These are phyloP conservation scores for Drosophila elegans DNA, from an alignment of 1,140 invertebrate species.

Conservation along the genomic window DNA sequence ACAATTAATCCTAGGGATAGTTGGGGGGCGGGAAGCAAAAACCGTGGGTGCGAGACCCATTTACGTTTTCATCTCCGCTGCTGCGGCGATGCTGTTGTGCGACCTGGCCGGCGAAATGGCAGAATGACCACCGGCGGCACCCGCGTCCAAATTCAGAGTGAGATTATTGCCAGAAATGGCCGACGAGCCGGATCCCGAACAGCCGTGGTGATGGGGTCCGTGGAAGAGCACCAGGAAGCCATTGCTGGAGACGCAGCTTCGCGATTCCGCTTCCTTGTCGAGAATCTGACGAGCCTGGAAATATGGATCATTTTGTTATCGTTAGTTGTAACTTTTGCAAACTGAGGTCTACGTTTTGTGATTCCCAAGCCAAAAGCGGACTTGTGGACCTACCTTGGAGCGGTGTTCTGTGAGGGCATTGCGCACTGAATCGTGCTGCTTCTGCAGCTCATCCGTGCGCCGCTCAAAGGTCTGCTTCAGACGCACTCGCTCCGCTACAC, in stretches of 20 bases:
- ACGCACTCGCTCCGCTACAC: conserved; percentile 92
- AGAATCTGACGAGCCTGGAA: conserved; percentile 78
- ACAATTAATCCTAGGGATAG: conserved; percentile 30
- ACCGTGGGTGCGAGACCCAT: neutral
- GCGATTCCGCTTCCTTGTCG: conserved; percentile 82
- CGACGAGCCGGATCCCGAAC: conserved; percentile 23
- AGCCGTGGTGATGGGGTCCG: conserved; percentile 64
- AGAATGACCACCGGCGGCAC: conserved; percentile 24
- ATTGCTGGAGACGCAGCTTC: conserved; percentile 73
- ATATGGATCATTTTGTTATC: neutral
- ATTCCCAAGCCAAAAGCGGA: too few relatives aligned
- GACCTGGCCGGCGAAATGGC: conserved; percentile 77
- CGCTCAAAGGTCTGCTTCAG: conserved; percentile 91
- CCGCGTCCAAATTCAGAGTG: conserved; percentile 64
- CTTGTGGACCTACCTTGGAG: conserved; percentile 87
- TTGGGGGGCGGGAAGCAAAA: neutral
- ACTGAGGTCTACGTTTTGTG: too few relatives aligned
- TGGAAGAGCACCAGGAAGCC: conserved; percentile 81
- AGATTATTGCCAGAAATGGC: conserved; percentile 68
- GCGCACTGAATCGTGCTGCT: conserved; percentile 91
- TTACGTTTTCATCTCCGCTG: conserved; percentile 74
- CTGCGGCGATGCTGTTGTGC: conserved; percentile 67
- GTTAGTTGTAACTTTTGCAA: too few relatives aligned
- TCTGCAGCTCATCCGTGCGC: conserved; percentile 90
- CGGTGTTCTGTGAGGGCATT: conserved; percentile 89